Base-by-base conservation (phyloP, 2,888 invertebrate species). In the Tolmerus cingulatus region DNA sequence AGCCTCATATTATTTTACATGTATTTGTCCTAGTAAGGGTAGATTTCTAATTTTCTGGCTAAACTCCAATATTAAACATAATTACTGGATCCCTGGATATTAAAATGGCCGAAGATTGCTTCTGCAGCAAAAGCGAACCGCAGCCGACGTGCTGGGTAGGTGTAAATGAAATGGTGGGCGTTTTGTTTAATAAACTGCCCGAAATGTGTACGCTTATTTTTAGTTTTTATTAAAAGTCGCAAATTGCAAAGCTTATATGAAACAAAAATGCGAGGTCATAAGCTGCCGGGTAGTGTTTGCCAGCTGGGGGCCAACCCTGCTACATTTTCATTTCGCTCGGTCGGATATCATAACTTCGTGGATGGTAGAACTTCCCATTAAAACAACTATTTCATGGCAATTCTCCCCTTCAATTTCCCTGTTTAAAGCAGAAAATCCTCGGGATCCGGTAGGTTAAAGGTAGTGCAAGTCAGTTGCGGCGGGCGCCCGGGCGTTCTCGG, bases 371-470 rank as follows among this genome's bases (percentile, higher is more conserved):
- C n/a, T 84, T 79, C 57, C 85, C 84, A 85, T 84, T 85, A 86
- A 79, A 87, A 74, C 85, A 88, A 84, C 76, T 85, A 27, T 37
- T 74, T 77, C 74, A 78, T 40, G n/a, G 66, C 82, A 74, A 81
- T 74, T 66, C 34, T 43, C 86, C 57, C 23, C 77, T 77, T 86
- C 79, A 88, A 88, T 87, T 88, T 87, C 78, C 74, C 40, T 87
- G 88, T 84, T 86, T 86, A 88, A 34, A 66, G 85, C 85, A 82
- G 77, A 87, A 88, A 88, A 86, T 87, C 86, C 57, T 27, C 86
- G 8, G 57, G 51, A 79, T 46, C 27, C 30, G 19, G 30, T 43
- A 46, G 57, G 57, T 37, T 14, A 34, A 57, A 82, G 57, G 34
- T 43, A 74, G 27, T 27, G 74, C 55, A 77, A 34, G n/a, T 14